Percentiles rank a stretch among this genome's conserved stretches.
Conservation (phyloP, 2,797 vertebrate genomes). For the Cyclopterus lumpus region DNA sequence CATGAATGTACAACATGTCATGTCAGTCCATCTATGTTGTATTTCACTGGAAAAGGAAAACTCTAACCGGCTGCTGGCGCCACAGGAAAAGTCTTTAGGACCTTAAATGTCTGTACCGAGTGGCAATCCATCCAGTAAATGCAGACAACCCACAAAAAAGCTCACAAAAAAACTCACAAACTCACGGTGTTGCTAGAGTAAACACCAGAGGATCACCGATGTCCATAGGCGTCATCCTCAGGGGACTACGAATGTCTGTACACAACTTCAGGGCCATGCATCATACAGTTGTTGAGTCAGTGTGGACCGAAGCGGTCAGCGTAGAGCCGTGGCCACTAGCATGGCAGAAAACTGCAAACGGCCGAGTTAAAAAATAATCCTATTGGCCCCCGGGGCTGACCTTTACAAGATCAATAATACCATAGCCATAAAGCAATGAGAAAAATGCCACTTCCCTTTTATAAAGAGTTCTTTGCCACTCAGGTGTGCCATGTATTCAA, state of each 20-base stretch:
- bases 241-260: background rate
- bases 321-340: too few relatives aligned
- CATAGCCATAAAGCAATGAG: background rate
- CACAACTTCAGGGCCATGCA: background rate
- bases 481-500: slow-evolving; percentile 4
- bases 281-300: background rate
- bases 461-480: background rate
- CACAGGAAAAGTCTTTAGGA: background rate
- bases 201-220: background rate
- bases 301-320: background rate
- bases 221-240: background rate
- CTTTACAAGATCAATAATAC: slow-evolving; percentile 26
- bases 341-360: slow-evolving; percentile 1
- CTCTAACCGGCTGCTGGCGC: background rate
- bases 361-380: background rate
- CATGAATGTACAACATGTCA: background rate
- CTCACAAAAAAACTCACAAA: background rate
- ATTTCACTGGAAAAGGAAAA: slow-evolving; percentile 5
- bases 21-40: background rate
- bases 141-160: background rate
- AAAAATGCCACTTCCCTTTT: slow-evolving; percentile 19
- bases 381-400: slow-evolving; percentile 10
- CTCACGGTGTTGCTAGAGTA: background rate
- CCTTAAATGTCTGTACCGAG: background rate
- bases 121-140: background rate